Evolutionary conservation across 2,797 vertebrate genomes (phyloP).

Genomic region (Chelonia mydas): DNA sequence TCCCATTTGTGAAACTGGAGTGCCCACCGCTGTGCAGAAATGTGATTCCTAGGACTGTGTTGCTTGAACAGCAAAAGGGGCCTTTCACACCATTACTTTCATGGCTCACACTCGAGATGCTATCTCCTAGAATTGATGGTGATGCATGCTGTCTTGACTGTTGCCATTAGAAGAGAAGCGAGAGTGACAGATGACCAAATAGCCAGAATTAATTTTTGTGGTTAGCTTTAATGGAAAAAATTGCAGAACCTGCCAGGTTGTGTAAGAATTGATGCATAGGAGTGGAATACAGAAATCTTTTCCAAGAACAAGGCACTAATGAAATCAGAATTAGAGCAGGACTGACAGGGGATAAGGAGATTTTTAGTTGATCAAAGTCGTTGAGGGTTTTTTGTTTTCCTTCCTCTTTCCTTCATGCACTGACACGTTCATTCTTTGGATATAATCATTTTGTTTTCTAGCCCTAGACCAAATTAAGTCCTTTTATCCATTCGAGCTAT

Average conservation of each 20-base stretch:
- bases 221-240: neutral
- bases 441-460: neutral
- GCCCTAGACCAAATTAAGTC: fast-evolving
- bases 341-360: neutral
- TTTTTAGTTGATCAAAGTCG: neutral
- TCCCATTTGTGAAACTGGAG: fast-evolving
- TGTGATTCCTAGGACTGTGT: fast-evolving
- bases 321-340: neutral
- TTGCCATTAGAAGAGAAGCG: neutral
- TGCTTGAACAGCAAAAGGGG: no score
- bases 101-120: fast-evolving
- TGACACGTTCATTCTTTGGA: neutral
- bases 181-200: neutral
- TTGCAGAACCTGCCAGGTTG: neutral
- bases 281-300: neutral
- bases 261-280: fast-evolving
- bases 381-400: neutral
- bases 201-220: fast-evolving
- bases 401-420: neutral
- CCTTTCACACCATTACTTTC: fast-evolving
- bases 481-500: neutral
- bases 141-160: fast-evolving
- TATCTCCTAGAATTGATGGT: neutral
- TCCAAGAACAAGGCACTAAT: neutral
- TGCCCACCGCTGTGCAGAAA: fast-evolving